A percentile compares a stretch with the other conserved stretches of the same genome.
phyloP scores from a whole-genome alignment of 2,113 vertebrate genomes.

The Pampusana beccarii region DNA sequence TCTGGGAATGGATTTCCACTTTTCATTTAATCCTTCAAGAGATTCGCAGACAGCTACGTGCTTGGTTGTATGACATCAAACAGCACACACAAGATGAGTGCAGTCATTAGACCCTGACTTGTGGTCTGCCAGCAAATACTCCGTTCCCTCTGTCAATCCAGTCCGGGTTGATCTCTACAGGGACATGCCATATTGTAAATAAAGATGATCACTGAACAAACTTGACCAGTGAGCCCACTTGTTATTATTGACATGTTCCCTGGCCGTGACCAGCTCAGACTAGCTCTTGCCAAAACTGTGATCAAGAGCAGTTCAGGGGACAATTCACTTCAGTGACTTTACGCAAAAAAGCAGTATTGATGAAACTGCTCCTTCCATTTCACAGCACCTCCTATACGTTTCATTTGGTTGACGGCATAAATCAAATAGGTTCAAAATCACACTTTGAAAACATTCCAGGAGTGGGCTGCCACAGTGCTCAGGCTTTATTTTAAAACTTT shows the following conservation, averaged over 20 bases:
- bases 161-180: background rate
- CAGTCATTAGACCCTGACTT: background rate
- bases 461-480: background rate
- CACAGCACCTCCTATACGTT: background rate
- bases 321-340: background rate
- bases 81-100: accelerated
- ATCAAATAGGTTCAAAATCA: background rate
- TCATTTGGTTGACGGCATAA: background rate
- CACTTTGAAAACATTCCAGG: background rate
- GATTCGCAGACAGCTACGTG: background rate
- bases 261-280: background rate
- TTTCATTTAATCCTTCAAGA: background rate
- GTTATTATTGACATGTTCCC: background rate
- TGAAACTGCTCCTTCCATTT: background rate
- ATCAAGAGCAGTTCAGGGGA: background rate
- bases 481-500: background rate
- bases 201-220: background rate
- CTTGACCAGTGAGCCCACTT: background rate
- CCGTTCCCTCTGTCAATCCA: background rate
- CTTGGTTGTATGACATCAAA: background rate
- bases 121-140: background rate
- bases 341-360: background rate
- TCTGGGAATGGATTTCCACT: background rate
- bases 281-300: background rate
- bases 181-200: background rate